These are phyloP conservation scores for Sternotherus odoratus DNA, from an alignment of 2,797 vertebrate genomes.

Conservation along the genomic window DNA sequence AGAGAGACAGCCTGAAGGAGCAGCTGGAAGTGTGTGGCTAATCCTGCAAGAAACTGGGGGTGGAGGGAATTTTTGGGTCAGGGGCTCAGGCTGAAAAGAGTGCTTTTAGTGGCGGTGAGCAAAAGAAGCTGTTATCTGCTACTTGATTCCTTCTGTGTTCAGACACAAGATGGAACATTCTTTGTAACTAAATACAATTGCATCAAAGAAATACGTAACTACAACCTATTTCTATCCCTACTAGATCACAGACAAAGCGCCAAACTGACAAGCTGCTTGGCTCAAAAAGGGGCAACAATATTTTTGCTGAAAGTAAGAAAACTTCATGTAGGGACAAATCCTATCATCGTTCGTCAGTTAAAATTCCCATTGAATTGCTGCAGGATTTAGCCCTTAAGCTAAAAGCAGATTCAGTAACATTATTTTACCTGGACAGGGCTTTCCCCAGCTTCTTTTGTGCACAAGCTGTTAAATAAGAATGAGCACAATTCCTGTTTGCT, in stretches of 20 bases:
- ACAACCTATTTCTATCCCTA: not conserved
- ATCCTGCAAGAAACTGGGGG: not conserved
- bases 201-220: not conserved
- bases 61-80: not conserved
- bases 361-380: fast-evolving
- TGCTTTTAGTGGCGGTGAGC: not conserved
- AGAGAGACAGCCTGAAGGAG: not conserved
- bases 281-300: not conserved
- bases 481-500: fast-evolving
- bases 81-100: not conserved
- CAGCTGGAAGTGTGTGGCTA: not conserved
- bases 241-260: not conserved
- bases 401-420: not conserved
- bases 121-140: not conserved
- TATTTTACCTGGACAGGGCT: not conserved
- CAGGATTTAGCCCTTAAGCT: too few relatives aligned
- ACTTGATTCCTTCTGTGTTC: not conserved
- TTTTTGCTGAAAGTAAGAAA: not conserved
- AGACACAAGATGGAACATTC: not conserved
- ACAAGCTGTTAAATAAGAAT: not conserved
- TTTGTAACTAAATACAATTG: not conserved
- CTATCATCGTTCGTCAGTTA: not conserved
- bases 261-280: not conserved
- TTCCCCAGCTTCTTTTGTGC: not conserved
- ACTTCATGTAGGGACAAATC: fast-evolving